Base-by-base conservation (phyloP, 2,113 vertebrate genomes). In the Ivindomyrus marchei region DNA sequence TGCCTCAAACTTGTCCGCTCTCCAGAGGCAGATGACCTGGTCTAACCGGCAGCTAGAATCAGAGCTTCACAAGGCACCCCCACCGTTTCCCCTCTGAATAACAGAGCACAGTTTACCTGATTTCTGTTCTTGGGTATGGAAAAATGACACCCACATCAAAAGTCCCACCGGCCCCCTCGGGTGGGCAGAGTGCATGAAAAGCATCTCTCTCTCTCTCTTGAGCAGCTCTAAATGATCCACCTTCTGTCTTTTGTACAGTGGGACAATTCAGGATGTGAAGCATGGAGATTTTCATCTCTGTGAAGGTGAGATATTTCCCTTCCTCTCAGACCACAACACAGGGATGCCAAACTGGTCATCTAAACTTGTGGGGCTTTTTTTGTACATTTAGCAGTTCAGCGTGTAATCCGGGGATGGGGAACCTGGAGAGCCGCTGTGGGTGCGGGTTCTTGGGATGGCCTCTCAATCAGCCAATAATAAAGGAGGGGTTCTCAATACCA, bases 241-340 rank as follows among this genome's bases (percentile, higher is more conserved):
- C 49, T 11, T 91, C 3, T 77, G 9, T 19, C 4, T 31, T 47
- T 90, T 89, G 85, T 19, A 91, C 91, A 94, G 94, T 1, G 39
- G 17, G 0, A 3, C 3, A 24, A 46, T 84, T 62, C 93, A 93
- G 85, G 90, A 92, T 47, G 66, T 93, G 74, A 39, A 11, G 42
- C 11, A 56, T 42, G 92, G 87, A 83, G 58, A 83, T 17, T 24
- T 27, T 21, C 0, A 0, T 47, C 8, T 31, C 17, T 92, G 92
- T 45, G 4, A 4, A 89, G 88, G 88, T 89, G 42, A 80, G 66
- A 17, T 24, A 8, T 88, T n/a, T 46, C n/a, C 36, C 52, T 58
- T 19, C 11, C 36, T 0, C 24, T 27, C 58, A 31, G 62, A 9
- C n/a, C n/a, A 3, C 10, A 4, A 31, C n/a, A 70, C n/a, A 70